These are phyloP conservation scores for Drosophila sordidula DNA, from an alignment of 2,888 invertebrate species.

Conservation along the genomic window DNA sequence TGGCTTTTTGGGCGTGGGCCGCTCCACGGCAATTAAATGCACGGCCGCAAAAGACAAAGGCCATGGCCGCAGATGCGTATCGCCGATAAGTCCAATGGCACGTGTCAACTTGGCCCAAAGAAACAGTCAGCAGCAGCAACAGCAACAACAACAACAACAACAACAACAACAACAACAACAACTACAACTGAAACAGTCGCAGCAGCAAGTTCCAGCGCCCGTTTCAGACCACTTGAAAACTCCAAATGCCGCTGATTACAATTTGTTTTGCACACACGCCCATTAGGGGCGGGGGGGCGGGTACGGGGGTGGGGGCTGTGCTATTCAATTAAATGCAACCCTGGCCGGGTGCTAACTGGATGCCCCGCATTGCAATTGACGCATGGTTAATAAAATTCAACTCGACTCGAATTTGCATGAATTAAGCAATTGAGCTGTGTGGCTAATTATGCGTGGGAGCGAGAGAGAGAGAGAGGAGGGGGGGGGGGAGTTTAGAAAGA, in stretches of 20 bases:
- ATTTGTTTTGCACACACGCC: slow-evolving; percentile 15
- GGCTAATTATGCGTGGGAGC: slow-evolving; percentile 7
- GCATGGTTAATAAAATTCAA: slow-evolving; percentile 13
- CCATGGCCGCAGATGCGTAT: slow-evolving; percentile 41
- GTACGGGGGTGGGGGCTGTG: background rate
- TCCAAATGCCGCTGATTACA: slow-evolving; percentile 22
- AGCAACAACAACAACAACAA: background rate
- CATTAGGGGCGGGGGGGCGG: background rate
- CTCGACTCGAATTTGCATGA: slow-evolving; percentile 12
- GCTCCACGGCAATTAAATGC: slow-evolving; percentile 58
- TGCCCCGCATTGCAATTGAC: slow-evolving; percentile 31
- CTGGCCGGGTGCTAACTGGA: slow-evolving; percentile 6
- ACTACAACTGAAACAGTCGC: slow-evolving; percentile 11
- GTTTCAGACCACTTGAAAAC: slow-evolving; percentile 26
- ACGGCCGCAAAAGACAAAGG: slow-evolving; percentile 45
- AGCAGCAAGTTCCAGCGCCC: background rate
- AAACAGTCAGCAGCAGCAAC: slow-evolving; percentile 18
- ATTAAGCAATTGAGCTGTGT: background rate
- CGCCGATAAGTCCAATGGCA: slow-evolving; percentile 46
- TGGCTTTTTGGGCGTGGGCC: slow-evolving; percentile 20
- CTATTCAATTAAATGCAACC: slow-evolving; percentile 48
- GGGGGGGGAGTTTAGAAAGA: too few relatives aligned
- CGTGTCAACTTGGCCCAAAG: slow-evolving; percentile 45
- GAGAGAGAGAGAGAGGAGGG: background rate
- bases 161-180: background rate